These are phyloP conservation scores for Oreotrochilus melanogaster DNA, from an alignment of 2,113 vertebrate species.

Conservation along the genomic window DNA sequence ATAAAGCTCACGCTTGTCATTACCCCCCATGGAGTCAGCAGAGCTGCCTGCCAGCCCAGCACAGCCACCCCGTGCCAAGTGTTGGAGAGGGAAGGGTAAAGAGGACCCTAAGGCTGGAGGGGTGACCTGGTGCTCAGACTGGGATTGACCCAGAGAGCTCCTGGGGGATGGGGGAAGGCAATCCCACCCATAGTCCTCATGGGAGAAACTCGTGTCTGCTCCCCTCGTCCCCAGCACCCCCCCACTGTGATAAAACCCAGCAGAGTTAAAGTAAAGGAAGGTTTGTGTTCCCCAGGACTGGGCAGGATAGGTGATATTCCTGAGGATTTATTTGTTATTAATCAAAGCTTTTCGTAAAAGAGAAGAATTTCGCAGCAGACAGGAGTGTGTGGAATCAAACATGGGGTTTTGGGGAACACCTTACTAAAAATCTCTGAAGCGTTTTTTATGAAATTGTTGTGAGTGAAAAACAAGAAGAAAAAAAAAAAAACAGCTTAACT, in stretches of 20 bases:
- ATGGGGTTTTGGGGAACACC: background rate
- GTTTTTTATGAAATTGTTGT: background rate
- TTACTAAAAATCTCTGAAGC: background rate
- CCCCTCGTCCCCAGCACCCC: too few species aligned
- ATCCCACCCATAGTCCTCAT: rapidly evolving
- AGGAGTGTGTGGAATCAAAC: background rate
- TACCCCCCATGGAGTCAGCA: slow-evolving; percentile 63
- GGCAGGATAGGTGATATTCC: too few species aligned
- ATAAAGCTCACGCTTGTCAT: slow-evolving; percentile 31
- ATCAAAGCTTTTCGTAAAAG: background rate
- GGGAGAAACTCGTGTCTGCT: background rate
- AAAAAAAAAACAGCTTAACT: background rate
- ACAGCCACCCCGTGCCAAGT: rapidly evolving
- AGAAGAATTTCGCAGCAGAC: rapidly evolving
- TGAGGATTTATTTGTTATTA: background rate
- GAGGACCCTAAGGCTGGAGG: background rate
- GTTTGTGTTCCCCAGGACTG: background rate
- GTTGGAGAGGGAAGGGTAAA: background rate
- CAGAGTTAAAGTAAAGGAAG: background rate
- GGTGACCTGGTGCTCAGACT: rapidly evolving
- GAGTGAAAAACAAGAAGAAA: background rate
- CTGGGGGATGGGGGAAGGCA: background rate
- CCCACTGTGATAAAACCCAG: rapidly evolving
- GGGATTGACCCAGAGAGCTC: background rate
- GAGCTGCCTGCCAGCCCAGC: background rate